Evolutionary conservation across 2,888 invertebrate species (phyloP), one percentile per base, ranked within the genome.

Genomic region (Temnothorax unifasciatus): DNA sequence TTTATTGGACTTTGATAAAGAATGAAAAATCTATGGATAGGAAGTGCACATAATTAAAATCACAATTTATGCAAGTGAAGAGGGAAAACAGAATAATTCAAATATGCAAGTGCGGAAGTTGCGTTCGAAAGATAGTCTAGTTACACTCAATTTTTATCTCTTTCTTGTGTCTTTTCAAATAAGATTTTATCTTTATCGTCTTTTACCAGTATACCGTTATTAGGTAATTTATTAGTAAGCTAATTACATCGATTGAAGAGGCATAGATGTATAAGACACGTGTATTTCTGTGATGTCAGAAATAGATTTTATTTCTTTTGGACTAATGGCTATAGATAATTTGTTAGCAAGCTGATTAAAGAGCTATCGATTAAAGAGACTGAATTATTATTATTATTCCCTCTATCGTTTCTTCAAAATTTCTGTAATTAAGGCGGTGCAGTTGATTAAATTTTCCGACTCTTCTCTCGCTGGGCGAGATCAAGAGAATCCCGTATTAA

Each of bases 401-500:
- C 34, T 5, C 25, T 25, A 9, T n/a, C 9, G n/a, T 1, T 34
- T 34, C 11, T 11, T 34, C 13, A 29, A 50, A 41, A 11, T n/a
- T 25, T 75, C 21, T 47, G 5, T n/a, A 25, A 41, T 52, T 52
- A 41, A 25, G n/a, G 9, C 5, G 0, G 52, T 21, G 41, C 15
- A 76, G 11, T 38, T 64, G 25, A 66, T 54, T 41, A 13, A 21
- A 54, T 66, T 13, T 4, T 0, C 13, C 29, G 41, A 18, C 1
- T 13, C 6, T 71, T 63, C 5, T 21, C 3, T 66, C 6, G n/a
- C 50, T 64, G 38, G 18, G 18, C 52, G 9, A 77, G 25, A 68
- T 77, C 25, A 54, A 76, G 4, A 34, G 54, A 21, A 66, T 25
- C n/a, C 13, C 21, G 11, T 25, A 66, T 25, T 76, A 13, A 52